Base-by-base conservation (phyloP, 1,140 invertebrate species). In the Leptonema lineaticorne region DNA sequence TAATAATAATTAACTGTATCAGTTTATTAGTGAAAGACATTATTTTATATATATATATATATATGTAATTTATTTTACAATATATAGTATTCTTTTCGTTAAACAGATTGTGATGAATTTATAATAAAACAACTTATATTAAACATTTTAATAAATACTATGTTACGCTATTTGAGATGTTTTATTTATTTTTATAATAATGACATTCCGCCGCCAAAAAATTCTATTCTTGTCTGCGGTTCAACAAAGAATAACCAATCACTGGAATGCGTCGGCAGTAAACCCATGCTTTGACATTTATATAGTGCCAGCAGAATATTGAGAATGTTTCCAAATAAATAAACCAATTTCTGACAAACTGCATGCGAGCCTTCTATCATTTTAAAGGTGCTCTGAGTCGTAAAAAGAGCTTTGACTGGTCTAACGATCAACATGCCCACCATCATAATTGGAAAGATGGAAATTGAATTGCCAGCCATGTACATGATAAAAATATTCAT, bases 391-490 rank as follows among this genome's bases (percentile, higher is more conserved):
- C 90, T 88, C 77, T 94, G 91, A 63, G 95, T 90, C 1, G 93
- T 85, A 77, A 98, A 95, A 18, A 99, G 83, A 7, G 96, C 95
- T 82, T 99, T 97, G 1, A 99, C 89, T 14, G 96, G 96, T 72
- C 95, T 84, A 68, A 98, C 91, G 70, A 98, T 92, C 77, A 99
- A 87, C 97, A 99, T 99, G 33, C 95, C 95, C 18, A 99, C 95
- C 97, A 99, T 99, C 97, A 99, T 99, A n/a, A 99, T 99, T 1
- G 97, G 97, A 76, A 99, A 99, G 72, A 99, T 98, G 0, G 96
- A 98, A 75, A 99, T 98, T 0, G 96, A 97, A 81, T 96, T 98
- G 33, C 97, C 97, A 64, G 97, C 94, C 97, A 99, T 99, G 80
- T 98, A 99, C 94, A 99, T 97, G 50, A 99, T 96, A 76, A 99